Conservation (phyloP, 1,140 invertebrate genomes). For the Pogonomyrmex barbatus region DNA sequence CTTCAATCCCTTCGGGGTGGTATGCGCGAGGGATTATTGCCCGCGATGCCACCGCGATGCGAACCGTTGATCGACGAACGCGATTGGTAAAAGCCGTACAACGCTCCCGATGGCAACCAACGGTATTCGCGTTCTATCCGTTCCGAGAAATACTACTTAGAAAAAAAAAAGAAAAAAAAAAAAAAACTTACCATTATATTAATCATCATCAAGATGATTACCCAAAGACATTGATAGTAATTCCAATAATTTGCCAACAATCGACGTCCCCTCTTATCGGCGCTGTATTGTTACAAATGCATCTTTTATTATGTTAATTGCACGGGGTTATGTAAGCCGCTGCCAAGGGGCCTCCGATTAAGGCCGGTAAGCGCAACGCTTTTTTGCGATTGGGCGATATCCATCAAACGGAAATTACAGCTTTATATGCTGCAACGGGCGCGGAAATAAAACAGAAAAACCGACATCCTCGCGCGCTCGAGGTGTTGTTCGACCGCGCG, state of each 20-base stretch:
- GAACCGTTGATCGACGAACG: not conserved
- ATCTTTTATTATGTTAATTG: conserved; percentile 16
- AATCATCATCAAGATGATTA: not conserved
- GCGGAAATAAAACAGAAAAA: conserved; percentile 62
- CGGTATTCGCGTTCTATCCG: not conserved
- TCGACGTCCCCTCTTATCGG: not conserved
- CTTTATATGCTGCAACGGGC: conserved; percentile 29
- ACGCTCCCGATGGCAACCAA: conserved; percentile 7
- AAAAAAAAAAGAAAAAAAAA: not conserved
- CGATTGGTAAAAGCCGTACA: not conserved
- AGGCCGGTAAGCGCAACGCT: conserved; percentile 15
- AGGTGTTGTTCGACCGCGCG: conserved; percentile 42
- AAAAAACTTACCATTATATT: not conserved
- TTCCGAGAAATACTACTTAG: too few species aligned
- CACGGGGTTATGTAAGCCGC: not conserved
- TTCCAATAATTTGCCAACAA: not conserved
- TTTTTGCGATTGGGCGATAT: conserved; percentile 38
- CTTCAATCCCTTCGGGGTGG: conserved; percentile 59
- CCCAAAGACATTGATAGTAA: conserved; percentile 14
- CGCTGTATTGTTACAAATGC: not conserved
- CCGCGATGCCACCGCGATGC: not conserved
- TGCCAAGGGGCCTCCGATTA: conserved; percentile 20
- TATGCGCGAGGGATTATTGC: conserved; percentile 12
- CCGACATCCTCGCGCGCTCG: conserved; percentile 41
- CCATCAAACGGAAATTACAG: conserved; percentile 57